Conservation (phyloP, 2,113 vertebrate genomes). For the Rhinoderma darwinii region DNA sequence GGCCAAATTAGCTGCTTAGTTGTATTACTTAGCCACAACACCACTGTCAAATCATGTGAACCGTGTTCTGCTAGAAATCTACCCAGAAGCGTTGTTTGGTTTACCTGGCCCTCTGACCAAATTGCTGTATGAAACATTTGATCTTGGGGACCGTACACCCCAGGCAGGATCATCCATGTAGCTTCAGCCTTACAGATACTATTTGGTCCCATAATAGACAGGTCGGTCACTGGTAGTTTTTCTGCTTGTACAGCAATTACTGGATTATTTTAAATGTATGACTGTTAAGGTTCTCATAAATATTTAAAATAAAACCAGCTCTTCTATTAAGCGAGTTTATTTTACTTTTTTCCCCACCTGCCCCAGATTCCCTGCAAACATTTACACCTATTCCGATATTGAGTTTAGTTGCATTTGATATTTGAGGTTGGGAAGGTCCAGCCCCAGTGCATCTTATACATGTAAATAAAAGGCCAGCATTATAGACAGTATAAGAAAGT, state of each 20-base stretch:
- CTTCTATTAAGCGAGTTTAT: neutral
- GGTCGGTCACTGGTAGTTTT: neutral
- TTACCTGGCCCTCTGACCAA: neutral
- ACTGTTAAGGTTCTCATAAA: neutral
- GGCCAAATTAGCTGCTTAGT: neutral
- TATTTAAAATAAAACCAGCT: conserved; percentile 37
- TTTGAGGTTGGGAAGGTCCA: too few relatives aligned
- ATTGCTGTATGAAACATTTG: neutral
- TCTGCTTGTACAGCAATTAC: neutral
- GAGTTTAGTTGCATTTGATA: neutral
- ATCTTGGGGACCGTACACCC: neutral
- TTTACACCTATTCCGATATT: neutral
- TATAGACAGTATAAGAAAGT: too few relatives aligned
- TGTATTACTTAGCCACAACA: neutral
- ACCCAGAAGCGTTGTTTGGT: neutral
- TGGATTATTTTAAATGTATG: neutral
- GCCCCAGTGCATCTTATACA: too few relatives aligned
- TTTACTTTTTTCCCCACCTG: neutral
- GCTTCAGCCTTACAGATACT: neutral
- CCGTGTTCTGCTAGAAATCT: neutral
- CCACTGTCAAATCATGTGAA: neutral
- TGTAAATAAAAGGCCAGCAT: too few relatives aligned
- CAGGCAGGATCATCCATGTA: neutral
- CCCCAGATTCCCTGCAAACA: neutral
- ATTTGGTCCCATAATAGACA: neutral